Conservation (phyloP, 2,888 invertebrate species). For the Phaonia tiefii region DNA sequence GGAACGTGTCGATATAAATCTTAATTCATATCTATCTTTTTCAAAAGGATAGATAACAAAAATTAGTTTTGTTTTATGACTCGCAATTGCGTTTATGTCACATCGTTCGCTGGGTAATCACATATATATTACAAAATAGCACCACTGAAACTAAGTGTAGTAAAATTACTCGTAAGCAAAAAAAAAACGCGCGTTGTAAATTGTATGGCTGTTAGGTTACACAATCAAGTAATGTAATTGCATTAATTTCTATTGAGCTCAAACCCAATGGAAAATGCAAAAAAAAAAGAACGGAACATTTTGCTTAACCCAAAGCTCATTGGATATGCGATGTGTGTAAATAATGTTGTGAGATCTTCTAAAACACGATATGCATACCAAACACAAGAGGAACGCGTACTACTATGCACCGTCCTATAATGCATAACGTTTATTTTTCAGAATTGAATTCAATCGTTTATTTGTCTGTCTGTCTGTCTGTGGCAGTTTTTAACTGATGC, state of each 20-base stretch:
- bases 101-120: not conserved
- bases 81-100: too few relatives aligned
- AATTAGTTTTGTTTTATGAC: too few relatives aligned
- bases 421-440: not conserved
- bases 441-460: slow-evolving; percentile 32
- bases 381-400: not conserved
- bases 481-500: too few relatives aligned
- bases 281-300: not conserved
- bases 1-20: too few relatives aligned
- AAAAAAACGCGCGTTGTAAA: slow-evolving; percentile 11
- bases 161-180: slow-evolving; percentile 8
- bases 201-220: slow-evolving; percentile 32
- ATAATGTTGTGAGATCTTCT: slow-evolving; percentile 36
- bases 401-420: too few relatives aligned
- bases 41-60: too few relatives aligned
- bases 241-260: slow-evolving; percentile 68
- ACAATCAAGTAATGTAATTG: slow-evolving; percentile 68
- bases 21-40: too few relatives aligned
- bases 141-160: slow-evolving; percentile 19
- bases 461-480: not conserved
- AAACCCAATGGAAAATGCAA: not conserved
- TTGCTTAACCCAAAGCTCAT: slow-evolving; percentile 20
- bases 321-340: slow-evolving; percentile 37
- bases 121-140: not conserved
- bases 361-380: slow-evolving; percentile 34